phyloP scores from a whole-genome alignment of 1,140 invertebrate genomes.

The Trachymyrmex cornetzi region DNA sequence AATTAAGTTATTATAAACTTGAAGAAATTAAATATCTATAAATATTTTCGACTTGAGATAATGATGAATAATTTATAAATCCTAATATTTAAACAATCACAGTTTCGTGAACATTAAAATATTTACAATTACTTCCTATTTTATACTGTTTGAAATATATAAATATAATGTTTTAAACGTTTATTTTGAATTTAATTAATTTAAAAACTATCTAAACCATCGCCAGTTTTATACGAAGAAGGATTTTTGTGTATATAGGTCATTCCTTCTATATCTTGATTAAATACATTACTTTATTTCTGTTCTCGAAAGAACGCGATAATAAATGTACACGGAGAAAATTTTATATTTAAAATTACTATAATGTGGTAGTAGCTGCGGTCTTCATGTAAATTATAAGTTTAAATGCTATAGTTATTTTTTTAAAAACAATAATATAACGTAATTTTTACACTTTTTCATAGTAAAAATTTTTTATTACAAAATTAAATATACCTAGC shows the following conservation, averaged over 20 bases:
- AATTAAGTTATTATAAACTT: slow-evolving; percentile 3
- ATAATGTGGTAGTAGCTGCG: no score
- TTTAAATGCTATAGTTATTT: no score
- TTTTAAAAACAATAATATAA: no score
- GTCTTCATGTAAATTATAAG: no score
- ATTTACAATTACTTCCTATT: not conserved
- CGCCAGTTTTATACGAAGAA: not conserved
- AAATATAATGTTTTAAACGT: not conserved
- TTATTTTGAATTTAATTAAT: not conserved
- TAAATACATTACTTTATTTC: slow-evolving; percentile 6
- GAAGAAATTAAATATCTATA: not conserved
- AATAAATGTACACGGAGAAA: no score
- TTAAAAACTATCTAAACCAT: not conserved
- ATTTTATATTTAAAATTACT: no score
- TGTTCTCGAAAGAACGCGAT: not conserved
- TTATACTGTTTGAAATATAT: not conserved
- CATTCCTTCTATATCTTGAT: not conserved
- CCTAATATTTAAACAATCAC: not conserved
- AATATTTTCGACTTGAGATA: not conserved
- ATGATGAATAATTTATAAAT: no score
- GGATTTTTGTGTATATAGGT: not conserved
- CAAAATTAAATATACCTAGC: no score
- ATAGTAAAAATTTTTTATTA: no score
- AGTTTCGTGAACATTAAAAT: not conserved
- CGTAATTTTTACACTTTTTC: no score